Percentiles rank a stretch among this genome's conserved stretches.
phyloP scores from a whole-genome alignment of 2,888 invertebrate species.

The Acrobasis repandana region DNA sequence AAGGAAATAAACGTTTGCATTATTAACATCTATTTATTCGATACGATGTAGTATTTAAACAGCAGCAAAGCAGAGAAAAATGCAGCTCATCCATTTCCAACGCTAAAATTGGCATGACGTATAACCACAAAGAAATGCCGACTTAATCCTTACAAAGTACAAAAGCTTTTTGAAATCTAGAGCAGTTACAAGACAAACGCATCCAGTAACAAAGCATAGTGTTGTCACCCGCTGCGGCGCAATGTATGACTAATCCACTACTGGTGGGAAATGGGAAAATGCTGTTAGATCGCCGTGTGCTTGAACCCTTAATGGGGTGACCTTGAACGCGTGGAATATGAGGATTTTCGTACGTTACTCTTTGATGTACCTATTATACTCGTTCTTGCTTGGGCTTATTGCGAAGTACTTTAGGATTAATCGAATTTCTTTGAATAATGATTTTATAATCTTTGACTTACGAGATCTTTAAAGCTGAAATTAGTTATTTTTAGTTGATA shows the following conservation, averaged over 20 bases:
- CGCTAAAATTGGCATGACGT: background rate
- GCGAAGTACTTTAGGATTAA: background rate
- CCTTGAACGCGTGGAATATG: slow-evolving; percentile 30
- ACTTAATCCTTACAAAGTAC: slow-evolving; percentile 9
- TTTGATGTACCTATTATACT: background rate
- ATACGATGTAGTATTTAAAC: background rate
- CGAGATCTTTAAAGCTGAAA: no score
- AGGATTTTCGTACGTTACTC: slow-evolving; percentile 7
- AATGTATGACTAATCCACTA: slow-evolving; percentile 37
- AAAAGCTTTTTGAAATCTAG: slow-evolving; percentile 23
- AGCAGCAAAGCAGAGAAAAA: background rate
- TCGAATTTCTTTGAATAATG: background rate
- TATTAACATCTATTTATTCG: no score
- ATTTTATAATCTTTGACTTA: no score
- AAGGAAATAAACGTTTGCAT: no score
- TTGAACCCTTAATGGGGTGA: slow-evolving; percentile 39
- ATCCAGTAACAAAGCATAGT: slow-evolving; percentile 39
- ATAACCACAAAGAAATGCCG: slow-evolving; percentile 8
- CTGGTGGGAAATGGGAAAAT: slow-evolving; percentile 57
- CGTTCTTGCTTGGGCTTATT: background rate
- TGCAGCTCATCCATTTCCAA: background rate
- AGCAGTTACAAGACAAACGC: slow-evolving; percentile 41
- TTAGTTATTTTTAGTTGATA: no score
- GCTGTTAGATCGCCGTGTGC: slow-evolving; percentile 47
- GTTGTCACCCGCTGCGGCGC: slow-evolving; percentile 36